A percentile compares a stretch with the other conserved stretches of the same genome.
phyloP scores from a whole-genome alignment of 2,888 invertebrate genomes.

The Ophion costatus region DNA sequence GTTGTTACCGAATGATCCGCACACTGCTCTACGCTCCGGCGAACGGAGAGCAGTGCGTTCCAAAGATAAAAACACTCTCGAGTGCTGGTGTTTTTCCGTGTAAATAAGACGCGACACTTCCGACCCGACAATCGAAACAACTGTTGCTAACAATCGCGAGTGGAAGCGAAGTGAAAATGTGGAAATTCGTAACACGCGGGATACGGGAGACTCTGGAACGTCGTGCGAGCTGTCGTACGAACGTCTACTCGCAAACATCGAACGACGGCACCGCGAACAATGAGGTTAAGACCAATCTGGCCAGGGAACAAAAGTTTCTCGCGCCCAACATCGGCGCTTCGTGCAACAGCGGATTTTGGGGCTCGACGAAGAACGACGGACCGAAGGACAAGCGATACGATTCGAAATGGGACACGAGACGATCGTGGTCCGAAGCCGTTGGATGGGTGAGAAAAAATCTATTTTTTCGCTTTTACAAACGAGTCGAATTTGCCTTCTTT shows the following conservation, averaged over 20 bases:
- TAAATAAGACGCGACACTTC: not conserved
- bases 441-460: conserved; percentile 76
- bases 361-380: conserved; percentile 70
- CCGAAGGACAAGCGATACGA: conserved; percentile 72
- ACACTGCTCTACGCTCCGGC: conserved; percentile 60
- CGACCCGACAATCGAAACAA: not conserved
- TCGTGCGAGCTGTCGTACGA: conserved; percentile 76
- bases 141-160: not conserved
- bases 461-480: not conserved
- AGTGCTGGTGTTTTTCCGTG: not conserved
- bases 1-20: not conserved
- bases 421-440: conserved; percentile 79
- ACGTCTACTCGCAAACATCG: conserved; percentile 77
- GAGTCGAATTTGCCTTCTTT: not conserved
- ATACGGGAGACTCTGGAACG: conserved; percentile 79
- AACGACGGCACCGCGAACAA: conserved; percentile 70
- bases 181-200: conserved; percentile 80
- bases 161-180: conserved; percentile 72
- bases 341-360: conserved; percentile 71
- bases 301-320: conserved; percentile 71
- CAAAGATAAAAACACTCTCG: not conserved
- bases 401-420: conserved; percentile 76
- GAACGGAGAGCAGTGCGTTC: conserved; percentile 51
- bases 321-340: conserved; percentile 67
- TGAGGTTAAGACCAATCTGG: conserved; percentile 72